phyloP scores from a whole-genome alignment of 1,140 invertebrate genomes.

The Nylanderia fulva region DNA sequence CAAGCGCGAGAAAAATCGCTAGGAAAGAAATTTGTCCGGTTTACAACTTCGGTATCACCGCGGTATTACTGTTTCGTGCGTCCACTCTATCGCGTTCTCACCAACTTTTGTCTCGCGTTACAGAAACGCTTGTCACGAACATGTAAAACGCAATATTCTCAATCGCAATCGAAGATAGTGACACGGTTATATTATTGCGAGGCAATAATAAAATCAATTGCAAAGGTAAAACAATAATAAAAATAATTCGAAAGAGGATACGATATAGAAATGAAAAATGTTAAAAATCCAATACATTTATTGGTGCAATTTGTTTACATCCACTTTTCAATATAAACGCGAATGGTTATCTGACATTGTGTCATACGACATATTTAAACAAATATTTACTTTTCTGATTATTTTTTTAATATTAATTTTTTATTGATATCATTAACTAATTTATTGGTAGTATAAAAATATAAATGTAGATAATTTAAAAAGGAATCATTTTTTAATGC shows the following conservation, averaged over 20 bases:
- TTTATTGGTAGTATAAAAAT: neutral
- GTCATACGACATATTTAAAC: neutral
- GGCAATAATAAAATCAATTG: too few species aligned
- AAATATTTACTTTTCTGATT: constrained; percentile 4
- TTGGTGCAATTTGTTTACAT: constrained; percentile 36
- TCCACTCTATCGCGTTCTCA: constrained; percentile 34
- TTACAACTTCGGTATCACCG: constrained; percentile 31
- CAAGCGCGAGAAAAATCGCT: constrained; percentile 22
- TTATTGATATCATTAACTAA: neutral
- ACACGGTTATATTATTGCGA: neutral
- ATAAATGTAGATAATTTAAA: neutral
- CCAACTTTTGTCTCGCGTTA: constrained; percentile 47
- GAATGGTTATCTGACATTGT: neutral
- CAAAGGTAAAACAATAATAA: constrained; percentile 34
- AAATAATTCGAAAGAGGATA: constrained; percentile 29
- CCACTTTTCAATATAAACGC: neutral
- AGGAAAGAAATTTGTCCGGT: neutral
- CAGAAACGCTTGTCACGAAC: constrained; percentile 32
- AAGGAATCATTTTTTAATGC: neutral
- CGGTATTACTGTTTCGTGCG: constrained; percentile 25
- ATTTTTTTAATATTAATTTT: neutral
- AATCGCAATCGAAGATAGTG: constrained; percentile 42
- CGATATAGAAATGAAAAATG: constrained; percentile 15
- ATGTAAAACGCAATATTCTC: constrained; percentile 46
- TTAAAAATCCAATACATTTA: constrained; percentile 53